Base-by-base conservation (phyloP, 2,888 invertebrate species). In the Drosophila lutescens region DNA sequence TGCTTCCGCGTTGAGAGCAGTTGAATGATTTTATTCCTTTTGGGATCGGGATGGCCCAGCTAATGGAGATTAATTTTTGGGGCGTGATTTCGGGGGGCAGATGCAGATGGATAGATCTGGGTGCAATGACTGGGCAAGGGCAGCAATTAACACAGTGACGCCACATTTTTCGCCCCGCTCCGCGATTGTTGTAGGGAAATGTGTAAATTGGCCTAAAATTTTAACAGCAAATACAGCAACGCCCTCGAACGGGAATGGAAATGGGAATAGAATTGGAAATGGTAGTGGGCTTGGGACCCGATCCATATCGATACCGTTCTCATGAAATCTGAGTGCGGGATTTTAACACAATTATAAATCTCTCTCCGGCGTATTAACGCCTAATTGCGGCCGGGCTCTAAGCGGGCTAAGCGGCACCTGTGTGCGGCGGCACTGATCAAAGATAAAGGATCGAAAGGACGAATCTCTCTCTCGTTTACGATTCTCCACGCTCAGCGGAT, bases 261-360 rank as follows among this genome's bases (percentile, higher is more conserved):
- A 36, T 60, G 43, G 61, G 23, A 49, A 49, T 60, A 60, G 49
- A 13, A 40, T 26, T 54, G 65, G 49, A 13, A 40, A 34, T 54
- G 65, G 54, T 5, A 47, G 30, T 9, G 10, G 44, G 17, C 38
- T 49, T 60, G 47, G 46, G 15, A 9, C 17, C 12, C 51, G 70
- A 71, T 62, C 71, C 46, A 56, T 63, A 63, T 70, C 61, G 50
- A 61, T 61, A 17, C 55, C 43, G 36, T 80, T 82, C 86, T 72
- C 79, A 78, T 76, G 86, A 81, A 83, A 74, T 73, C 61, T 67
- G 68, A 81, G 65, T 67, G 78, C 76, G 51, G 79, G 51, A 72
- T 76, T 79, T 84, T 86, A 88, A 88, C 86, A 87, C 78, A 80
- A 82, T 89, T 82, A 86, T 81, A 88, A 90, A 89, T 86, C 80